phyloP scores from a whole-genome alignment of 2,888 invertebrate genomes.

The Rotaria macrura region DNA sequence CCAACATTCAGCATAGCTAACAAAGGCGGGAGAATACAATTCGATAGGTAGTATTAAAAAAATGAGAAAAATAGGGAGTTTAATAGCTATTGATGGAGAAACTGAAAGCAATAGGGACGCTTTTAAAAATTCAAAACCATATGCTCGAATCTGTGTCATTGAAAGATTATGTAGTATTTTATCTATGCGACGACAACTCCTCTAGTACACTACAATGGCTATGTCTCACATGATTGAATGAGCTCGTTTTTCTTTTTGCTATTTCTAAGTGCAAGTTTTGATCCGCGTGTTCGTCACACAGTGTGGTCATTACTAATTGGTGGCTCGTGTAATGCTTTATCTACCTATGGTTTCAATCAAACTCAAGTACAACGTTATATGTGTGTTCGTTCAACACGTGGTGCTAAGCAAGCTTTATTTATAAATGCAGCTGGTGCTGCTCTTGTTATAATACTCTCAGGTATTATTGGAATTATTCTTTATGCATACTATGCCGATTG shows the following conservation, averaged over 20 bases:
- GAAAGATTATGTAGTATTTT: too few relatives aligned
- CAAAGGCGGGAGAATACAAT: constrained; percentile 41
- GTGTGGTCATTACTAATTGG: constrained; percentile 74
- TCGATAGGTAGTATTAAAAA: constrained; percentile 40
- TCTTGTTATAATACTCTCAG: background rate
- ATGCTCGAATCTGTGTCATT: too few relatives aligned
- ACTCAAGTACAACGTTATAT: constrained; percentile 83
- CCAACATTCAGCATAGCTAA: constrained; percentile 41
- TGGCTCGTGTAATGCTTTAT: constrained; percentile 78
- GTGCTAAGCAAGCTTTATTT: constrained; percentile 52
- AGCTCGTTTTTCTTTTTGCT: too few relatives aligned
- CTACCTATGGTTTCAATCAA: constrained; percentile 83
- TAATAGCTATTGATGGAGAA: too few relatives aligned
- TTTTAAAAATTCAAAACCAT: too few relatives aligned
- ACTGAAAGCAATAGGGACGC: too few relatives aligned
- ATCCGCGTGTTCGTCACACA: constrained; percentile 69
- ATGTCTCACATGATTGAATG: too few relatives aligned
- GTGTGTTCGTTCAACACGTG: constrained; percentile 66
- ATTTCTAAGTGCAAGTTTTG: constrained; percentile 54
- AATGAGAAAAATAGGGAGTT: too few relatives aligned
- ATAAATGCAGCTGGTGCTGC: background rate
- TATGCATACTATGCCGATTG: constrained; percentile 19
- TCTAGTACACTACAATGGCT: too few relatives aligned
- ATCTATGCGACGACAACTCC: too few relatives aligned
- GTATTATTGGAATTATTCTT: constrained; percentile 28